Evolutionary conservation across 2,888 invertebrate species (phyloP).

Genomic region (Megaustenia siamemsis): DNA sequence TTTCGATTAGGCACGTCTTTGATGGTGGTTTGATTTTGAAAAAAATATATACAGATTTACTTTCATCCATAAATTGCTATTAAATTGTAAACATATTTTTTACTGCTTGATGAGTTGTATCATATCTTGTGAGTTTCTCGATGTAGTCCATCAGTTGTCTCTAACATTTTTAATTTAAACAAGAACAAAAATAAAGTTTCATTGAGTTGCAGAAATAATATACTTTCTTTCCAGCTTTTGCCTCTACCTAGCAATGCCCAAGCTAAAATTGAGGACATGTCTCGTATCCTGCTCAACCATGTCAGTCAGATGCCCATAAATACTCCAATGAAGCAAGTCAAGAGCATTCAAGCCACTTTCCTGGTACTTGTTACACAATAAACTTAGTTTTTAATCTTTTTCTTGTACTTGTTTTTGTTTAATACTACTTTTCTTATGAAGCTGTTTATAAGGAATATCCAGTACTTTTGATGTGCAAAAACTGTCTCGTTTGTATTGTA

Average conservation of each 20-base stretch:
- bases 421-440: background rate
- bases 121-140: too few relatives aligned
- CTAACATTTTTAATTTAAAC: background rate
- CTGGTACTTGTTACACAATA: conserved; percentile 55
- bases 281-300: conserved; percentile 90
- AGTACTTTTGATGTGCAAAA: too few relatives aligned
- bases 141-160: too few relatives aligned
- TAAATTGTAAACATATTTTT: too few relatives aligned
- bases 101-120: too few relatives aligned
- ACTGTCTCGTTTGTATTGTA: too few relatives aligned
- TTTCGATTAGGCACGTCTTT: too few relatives aligned
- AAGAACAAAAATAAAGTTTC: background rate
- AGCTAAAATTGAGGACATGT: conserved; percentile 99
- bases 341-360: conserved; percentile 63
- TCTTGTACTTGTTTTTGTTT: background rate
- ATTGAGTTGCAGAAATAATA: background rate
- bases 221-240: conserved; percentile 72
- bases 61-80: too few relatives aligned
- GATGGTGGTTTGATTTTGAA: too few relatives aligned
- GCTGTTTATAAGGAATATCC: too few relatives aligned
- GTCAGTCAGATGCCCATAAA: conserved; percentile 78
- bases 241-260: conserved; percentile 81
- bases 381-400: background rate
- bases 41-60: too few relatives aligned
- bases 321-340: conserved; percentile 76